Evolutionary conservation across 2,888 invertebrate genomes (phyloP), one percentile per base, ranked within the genome.

Genomic region (Nemapogon koenigi): DNA sequence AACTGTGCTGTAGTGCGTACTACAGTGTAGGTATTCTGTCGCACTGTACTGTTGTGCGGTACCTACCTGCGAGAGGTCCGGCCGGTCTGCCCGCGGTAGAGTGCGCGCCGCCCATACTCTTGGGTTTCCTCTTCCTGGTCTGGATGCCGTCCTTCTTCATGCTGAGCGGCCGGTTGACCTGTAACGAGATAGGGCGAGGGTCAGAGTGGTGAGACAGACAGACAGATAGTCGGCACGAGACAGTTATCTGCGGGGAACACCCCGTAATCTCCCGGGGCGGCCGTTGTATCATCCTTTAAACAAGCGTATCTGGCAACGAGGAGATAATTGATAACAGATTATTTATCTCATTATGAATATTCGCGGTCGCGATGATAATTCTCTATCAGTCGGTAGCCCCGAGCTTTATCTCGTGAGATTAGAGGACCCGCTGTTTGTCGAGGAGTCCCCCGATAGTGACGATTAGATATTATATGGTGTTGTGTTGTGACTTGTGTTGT

Each of bases 131-230:
- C 69, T 98, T 98, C 46, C 97, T 83, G 37, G 96, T 97, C 78
- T 98, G 97, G 59, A 98, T 98, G 32, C 96, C 96, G 49, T 98
- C 98, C 73, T 98, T 98, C 75, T 97, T 97, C 97, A 98, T 98
- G 52, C 95, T 94, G 51, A 94, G 81, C 38, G 98, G 98, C 48
- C 98, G 88, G 68, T 91, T 90, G 43, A 95, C 91, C 94, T 95
- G 82, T 46, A 60, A 59, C 40, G 39, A 41, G 6, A 10, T 22
- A 22, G 6, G 6, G 6, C 6, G 6, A 7, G 22, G 22, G 10
- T 22, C 22, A 22, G 6, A 10, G 22, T 22, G n/a, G n/a, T n/a
- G n/a, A n/a, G n/a, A n/a, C n/a, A n/a, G n/a, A n/a, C n/a, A 22
- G 22, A 22, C 22, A 22, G 10, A 7, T 22, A 15, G 28, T 15